Conservation (phyloP, 2,888 invertebrate genomes). For the Cryptocheilus praepositus region DNA sequence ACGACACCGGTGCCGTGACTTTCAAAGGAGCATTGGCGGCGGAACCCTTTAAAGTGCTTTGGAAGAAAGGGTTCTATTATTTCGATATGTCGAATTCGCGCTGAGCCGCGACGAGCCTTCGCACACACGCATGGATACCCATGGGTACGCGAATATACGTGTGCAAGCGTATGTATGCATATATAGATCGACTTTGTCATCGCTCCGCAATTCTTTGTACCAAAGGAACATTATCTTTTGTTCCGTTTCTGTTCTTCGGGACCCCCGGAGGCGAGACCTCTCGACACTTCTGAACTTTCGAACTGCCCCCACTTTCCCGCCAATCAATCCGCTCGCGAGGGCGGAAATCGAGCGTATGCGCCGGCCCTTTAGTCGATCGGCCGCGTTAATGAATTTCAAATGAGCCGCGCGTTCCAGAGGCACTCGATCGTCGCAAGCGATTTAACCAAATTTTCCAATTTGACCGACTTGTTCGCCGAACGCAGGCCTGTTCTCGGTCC, state of each 20-base stretch:
- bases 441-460: too few species aligned
- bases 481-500: too few species aligned
- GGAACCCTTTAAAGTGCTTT: constrained; percentile 3
- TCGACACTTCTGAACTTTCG: constrained; percentile 10
- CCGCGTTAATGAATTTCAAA: constrained; percentile 28
- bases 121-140: too few species aligned
- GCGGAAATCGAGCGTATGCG: constrained; percentile 40
- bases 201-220: constrained; percentile 1
- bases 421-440: too few species aligned
- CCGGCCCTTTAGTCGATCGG: constrained; percentile 33
- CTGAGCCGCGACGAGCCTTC: neutral
- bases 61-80: constrained; percentile 1
- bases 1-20: constrained; percentile 17
- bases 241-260: neutral
- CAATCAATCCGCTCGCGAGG: constrained; percentile 11
- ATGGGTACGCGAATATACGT: too few species aligned
- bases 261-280: constrained; percentile 8
- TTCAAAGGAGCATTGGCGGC: constrained; percentile 20
- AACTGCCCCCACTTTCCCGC: neutral
- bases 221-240: constrained; percentile 5
- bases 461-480: too few species aligned
- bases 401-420: constrained; percentile 13
- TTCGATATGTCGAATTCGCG: constrained; percentile 1
- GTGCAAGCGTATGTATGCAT: too few species aligned
- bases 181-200: neutral